Base-by-base conservation (phyloP, 1,140 invertebrate genomes). In the Scaptomyza graminum region DNA sequence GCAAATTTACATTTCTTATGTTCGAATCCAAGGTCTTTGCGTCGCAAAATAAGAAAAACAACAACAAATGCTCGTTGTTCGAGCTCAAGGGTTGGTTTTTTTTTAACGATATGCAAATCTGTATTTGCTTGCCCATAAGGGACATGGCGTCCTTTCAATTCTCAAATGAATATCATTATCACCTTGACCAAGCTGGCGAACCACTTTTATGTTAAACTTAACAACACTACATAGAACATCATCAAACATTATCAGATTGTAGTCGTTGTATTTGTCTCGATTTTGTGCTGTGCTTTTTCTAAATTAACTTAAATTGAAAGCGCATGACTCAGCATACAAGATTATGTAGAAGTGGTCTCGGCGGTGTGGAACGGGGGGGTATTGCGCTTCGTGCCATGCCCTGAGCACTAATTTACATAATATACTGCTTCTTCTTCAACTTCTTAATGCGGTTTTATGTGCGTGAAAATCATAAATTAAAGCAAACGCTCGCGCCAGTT, bases 231-330 rank as follows among this genome's bases (percentile, higher is more conserved):
- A 39, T 44, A 46, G 47, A 54, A 43, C 18, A 61, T 54, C 50
- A 61, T 15, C 31, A 41, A 68, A 50, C 74, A 56, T 34, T 57
- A 59, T 71, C 47, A 54, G 66, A 66, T 77, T 77, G 52, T 80
- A 66, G 74, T 81, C 71, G 65, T 81, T 74, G 52, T 85, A 63
- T 77, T 81, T 77, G 65, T 81, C 74, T 80, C 65, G 76, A 83
- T 83, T 83, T 71, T 60, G 68, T 76, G 55, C 72, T 70, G 34
- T 72, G 74, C 74, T 75, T 75, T 34, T 72, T 64, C 63, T 77
- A 81, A 85, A 85, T 85, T 85, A 78, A 85, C 82, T 87, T 81
- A 72, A 85, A 85, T 85, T 85, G 82, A 78, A 87, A 55, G 82
- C 82, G 79, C 82, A 87, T 85, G 82, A 85, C 78, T 85, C 82